Evolutionary conservation across 1,140 invertebrate species (phyloP).

Genomic region (Chlorops oryzae): DNA sequence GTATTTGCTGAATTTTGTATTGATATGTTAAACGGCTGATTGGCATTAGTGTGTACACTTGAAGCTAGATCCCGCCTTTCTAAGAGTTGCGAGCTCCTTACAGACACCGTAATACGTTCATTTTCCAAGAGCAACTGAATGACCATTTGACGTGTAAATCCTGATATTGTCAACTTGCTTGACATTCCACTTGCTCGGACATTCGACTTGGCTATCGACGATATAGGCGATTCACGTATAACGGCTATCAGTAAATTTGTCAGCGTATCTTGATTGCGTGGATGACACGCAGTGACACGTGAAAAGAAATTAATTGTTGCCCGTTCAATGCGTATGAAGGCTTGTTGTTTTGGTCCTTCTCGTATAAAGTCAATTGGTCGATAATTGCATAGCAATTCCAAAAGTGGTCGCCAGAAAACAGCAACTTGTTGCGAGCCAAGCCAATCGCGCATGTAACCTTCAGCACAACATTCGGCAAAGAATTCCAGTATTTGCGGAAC

Average conservation of each 20-base stretch:
- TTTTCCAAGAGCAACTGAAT: conserved; percentile 79
- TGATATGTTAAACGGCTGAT: no score
- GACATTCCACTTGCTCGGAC: not conserved
- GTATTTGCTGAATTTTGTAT: conserved; percentile 10
- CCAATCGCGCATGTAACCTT: conserved; percentile 79
- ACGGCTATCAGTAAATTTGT: conserved; percentile 61
- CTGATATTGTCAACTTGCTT: conserved; percentile 57
- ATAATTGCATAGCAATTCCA: conserved; percentile 64
- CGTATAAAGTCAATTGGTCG: conserved; percentile 44
- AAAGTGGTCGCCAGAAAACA: conserved; percentile 74
- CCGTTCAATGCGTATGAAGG: conserved; percentile 63
- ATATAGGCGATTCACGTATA: conserved; percentile 32
- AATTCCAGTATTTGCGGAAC: conserved; percentile 68
- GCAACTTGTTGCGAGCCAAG: conserved; percentile 70
- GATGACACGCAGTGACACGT: conserved; percentile 76
- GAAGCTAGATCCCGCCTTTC: conserved; percentile 32
- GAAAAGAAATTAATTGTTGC: conserved; percentile 69
- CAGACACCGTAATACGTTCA: conserved; percentile 71
- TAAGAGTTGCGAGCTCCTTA: conserved; percentile 53
- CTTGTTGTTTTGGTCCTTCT: conserved; percentile 51
- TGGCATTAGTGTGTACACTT: no score
- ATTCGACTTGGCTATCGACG: not conserved
- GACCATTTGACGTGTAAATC: conserved; percentile 79
- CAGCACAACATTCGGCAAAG: conserved; percentile 70
- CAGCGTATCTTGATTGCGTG: conserved; percentile 74